phyloP scores from a whole-genome alignment of 2,797 vertebrate genomes.

The Enteromius viviparus region DNA sequence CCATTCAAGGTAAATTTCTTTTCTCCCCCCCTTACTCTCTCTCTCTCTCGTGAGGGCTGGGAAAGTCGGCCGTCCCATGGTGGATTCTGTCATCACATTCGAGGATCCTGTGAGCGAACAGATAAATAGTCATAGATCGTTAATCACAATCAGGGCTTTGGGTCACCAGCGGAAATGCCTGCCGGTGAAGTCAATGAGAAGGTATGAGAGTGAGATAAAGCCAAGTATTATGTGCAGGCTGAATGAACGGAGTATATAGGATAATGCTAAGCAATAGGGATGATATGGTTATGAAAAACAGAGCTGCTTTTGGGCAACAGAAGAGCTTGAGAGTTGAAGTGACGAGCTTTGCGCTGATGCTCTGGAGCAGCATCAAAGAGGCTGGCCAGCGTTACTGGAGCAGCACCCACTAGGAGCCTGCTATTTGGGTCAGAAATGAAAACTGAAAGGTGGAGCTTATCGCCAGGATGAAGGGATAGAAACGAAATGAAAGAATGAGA shows the following conservation, averaged over 20 bases:
- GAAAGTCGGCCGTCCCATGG: conserved; percentile 51
- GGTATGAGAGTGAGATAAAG: conserved; percentile 61
- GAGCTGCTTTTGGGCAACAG: conserved; percentile 70
- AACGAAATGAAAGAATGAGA: conserved; percentile 38
- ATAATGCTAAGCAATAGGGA: conserved; percentile 55
- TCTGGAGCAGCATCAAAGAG: conserved; percentile 79
- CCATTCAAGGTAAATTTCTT: conserved; percentile 70
- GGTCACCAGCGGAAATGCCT: conserved; percentile 60
- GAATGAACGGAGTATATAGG: conserved; percentile 24
- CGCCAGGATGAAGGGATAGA: conserved; percentile 57
- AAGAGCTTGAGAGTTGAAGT: conserved; percentile 71
- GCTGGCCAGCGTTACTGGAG: conserved; percentile 75
- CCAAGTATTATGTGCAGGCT: conserved; percentile 35
- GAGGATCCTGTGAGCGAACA: conserved; percentile 48
- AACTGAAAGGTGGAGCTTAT: conserved; percentile 68
- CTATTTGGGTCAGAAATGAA: conserved; percentile 80
- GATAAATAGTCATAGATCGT: conserved; percentile 57
- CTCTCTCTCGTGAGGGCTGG: conserved; percentile 45
- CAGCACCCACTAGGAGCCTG: conserved; percentile 76
- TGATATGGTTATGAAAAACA: conserved; percentile 67
- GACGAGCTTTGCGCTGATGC: conserved; percentile 71
- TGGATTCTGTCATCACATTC: conserved; percentile 59
- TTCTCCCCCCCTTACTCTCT: neutral
- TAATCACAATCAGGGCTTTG: conserved; percentile 42
- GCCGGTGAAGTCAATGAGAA: conserved; percentile 52